Evolutionary conservation across 2,888 invertebrate genomes (phyloP).

Genomic region (Scaptomyza caliginosa): DNA sequence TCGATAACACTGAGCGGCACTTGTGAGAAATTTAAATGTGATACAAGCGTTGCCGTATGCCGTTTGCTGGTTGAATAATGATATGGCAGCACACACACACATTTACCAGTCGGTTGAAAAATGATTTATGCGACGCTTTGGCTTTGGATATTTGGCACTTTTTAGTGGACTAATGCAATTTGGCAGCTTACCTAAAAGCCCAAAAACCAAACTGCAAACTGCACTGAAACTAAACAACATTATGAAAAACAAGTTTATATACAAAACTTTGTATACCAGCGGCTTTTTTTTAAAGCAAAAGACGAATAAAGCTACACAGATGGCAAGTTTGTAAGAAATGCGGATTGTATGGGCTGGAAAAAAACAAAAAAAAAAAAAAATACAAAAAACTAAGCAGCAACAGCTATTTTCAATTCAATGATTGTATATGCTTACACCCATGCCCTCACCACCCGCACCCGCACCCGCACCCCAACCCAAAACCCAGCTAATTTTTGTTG

Average conservation of each 20-base stretch:
- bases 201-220: background rate
- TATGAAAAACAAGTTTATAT: background rate
- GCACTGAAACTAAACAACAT: background rate
- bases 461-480: too few species aligned
- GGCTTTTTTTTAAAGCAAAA: too few species aligned
- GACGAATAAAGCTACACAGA: too few species aligned
- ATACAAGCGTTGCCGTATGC: background rate
- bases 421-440: too few species aligned
- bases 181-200: background rate
- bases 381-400: background rate
- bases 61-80: background rate
- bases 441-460: too few species aligned
- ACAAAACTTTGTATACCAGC: background rate
- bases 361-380: too few species aligned
- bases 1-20: background rate
- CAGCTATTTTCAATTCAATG: constrained; percentile 7
- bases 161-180: background rate
- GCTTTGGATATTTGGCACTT: background rate
- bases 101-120: too few species aligned
- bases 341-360: too few species aligned
- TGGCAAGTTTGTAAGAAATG: too few species aligned
- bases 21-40: background rate
- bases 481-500: constrained; percentile 66
- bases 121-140: background rate
- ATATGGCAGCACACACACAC: too few species aligned